A percentile compares a stretch with the other conserved stretches of the same genome.
Evolutionary conservation across 2,797 vertebrate genomes (phyloP).

Genomic region (Furcifer pardalis): DNA sequence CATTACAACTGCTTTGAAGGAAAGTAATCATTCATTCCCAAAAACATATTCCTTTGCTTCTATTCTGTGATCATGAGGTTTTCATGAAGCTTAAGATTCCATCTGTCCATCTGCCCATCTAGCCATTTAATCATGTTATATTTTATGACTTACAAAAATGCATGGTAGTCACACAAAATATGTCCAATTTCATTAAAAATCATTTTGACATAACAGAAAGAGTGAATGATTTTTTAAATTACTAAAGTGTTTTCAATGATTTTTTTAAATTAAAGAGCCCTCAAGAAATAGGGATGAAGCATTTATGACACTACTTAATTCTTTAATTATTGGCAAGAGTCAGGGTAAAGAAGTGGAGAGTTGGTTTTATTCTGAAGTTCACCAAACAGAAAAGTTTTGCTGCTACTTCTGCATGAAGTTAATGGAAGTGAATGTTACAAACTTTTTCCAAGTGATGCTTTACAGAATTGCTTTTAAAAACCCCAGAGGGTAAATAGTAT

Average conservation of each 20-base stretch:
- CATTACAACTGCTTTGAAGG: not conserved
- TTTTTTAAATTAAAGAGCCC: not conserved
- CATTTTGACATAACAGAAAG: slow-evolving; percentile 33
- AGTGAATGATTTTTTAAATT: slow-evolving; percentile 30
- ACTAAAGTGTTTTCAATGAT: slow-evolving; percentile 13
- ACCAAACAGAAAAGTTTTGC: slow-evolving; percentile 53
- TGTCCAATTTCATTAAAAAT: slow-evolving; percentile 51
- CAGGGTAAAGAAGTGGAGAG: not conserved
- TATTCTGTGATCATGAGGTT: slow-evolving; percentile 35
- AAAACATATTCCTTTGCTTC: slow-evolving; percentile 16
- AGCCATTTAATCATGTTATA: not conserved
- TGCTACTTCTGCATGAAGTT: slow-evolving; percentile 53
- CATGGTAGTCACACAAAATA: slow-evolving; percentile 15
- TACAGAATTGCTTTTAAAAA: slow-evolving; percentile 92
- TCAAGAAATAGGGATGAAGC: slow-evolving; percentile 27
- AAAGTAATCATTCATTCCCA: not conserved
- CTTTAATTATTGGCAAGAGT: not conserved
- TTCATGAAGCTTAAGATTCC: not conserved
- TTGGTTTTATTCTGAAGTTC: slow-evolving; percentile 37
- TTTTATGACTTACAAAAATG: not conserved
- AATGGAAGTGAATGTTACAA: slow-evolving; percentile 67
- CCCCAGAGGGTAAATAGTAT: slow-evolving; percentile 90
- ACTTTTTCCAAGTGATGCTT: slow-evolving; percentile 86
- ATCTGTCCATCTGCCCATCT: not conserved
- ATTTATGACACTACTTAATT: not conserved